Evolutionary conservation across 1,140 invertebrate genomes (phyloP), one percentile per base, ranked within the genome.

Genomic region (Brachionus paranguensis): DNA sequence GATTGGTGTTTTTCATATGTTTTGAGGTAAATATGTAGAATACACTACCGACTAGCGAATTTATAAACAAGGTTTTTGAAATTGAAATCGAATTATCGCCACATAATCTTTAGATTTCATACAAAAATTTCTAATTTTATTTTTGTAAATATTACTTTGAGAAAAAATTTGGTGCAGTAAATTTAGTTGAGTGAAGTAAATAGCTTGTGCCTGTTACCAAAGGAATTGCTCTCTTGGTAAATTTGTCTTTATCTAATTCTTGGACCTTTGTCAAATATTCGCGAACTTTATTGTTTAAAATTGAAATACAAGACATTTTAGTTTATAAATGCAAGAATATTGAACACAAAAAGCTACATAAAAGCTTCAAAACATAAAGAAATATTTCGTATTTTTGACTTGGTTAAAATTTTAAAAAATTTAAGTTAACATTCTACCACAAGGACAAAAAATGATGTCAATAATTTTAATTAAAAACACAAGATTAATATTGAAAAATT

Each of bases 1-100:
- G 14, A 17, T 76, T 76, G 12, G 43, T 76, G 24, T 76, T 76
- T 76, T 29, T 76, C 72, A 76, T 76, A 76, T 76, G 72, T n/a
- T 76, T 53, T 27, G 72, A 20, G 3, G 43, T 76, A 76, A 76
- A 76, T 27, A 76, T 27, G 3, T 50, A 47, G 10, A 76, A 50
- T 27, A 76, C 20, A 24, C 27, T 27, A 0, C 72, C 72, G 43
- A 76, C 24, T 29, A 76, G 10, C 20, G 72, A 50, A 24, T 76
- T 76, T 1, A 76, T n/a, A 10, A 76, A 76, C 17, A 76, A 50
- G 0, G 72, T 50, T 47, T 76, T 76, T 11, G 72, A 76, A 14
- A 76, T 50, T 24, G 72, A 50, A 27, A 76, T 27, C 17, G 72
- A 76, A 27, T 76, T 50, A 10, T 76, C 72, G 1, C 72, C 72